Conservation (phyloP, 2,113 vertebrate species). For the Gasterosteus nipponicus region DNA sequence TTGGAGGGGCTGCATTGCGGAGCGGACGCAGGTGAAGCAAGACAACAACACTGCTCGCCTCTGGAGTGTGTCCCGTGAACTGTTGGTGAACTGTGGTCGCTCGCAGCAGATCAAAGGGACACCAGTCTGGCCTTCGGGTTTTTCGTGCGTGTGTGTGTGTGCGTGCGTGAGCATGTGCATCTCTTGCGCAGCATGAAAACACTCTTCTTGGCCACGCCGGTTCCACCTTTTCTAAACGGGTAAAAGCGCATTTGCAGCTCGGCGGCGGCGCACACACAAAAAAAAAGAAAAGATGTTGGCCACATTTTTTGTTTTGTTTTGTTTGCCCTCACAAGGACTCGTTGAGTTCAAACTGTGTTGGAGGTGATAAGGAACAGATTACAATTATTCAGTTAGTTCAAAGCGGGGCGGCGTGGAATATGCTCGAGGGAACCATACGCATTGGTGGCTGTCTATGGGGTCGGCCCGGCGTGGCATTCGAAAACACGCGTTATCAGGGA, state of each 20-base stretch:
- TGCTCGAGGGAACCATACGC: slow-evolving; percentile 69
- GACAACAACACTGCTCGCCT: slow-evolving; percentile 59
- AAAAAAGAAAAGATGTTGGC: slow-evolving; percentile 40
- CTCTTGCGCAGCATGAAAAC: slow-evolving; percentile 36
- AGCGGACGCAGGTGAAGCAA: slow-evolving; percentile 65
- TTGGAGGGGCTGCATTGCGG: slow-evolving; percentile 37
- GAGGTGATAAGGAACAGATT: slow-evolving; percentile 74
- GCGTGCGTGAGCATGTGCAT: slow-evolving; percentile 35
- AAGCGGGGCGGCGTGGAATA: slow-evolving; percentile 66
- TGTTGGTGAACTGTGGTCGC: slow-evolving; percentile 70
- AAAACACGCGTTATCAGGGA: slow-evolving; percentile 71
- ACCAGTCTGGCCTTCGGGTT: slow-evolving; percentile 4
- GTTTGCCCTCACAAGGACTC: slow-evolving; percentile 53
- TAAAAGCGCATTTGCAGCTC: slow-evolving; percentile 26
- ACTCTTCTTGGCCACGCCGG: slow-evolving; percentile 28
- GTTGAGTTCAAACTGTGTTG: slow-evolving; percentile 75
- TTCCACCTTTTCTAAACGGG: slow-evolving; percentile 36
- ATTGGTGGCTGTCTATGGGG: slow-evolving; percentile 65
- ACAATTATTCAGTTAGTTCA: slow-evolving; percentile 79
- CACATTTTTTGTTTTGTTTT: slow-evolving; percentile 55
- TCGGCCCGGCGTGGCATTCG: slow-evolving; percentile 59
- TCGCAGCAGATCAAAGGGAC: slow-evolving; percentile 65
- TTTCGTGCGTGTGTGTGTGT: slow-evolving; percentile 4
- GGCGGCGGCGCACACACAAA: slow-evolving; percentile 23
- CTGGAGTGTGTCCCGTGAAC: slow-evolving; percentile 73